Conservation (phyloP, 2,113 vertebrate genomes). For the Emydura subglobosa region DNA sequence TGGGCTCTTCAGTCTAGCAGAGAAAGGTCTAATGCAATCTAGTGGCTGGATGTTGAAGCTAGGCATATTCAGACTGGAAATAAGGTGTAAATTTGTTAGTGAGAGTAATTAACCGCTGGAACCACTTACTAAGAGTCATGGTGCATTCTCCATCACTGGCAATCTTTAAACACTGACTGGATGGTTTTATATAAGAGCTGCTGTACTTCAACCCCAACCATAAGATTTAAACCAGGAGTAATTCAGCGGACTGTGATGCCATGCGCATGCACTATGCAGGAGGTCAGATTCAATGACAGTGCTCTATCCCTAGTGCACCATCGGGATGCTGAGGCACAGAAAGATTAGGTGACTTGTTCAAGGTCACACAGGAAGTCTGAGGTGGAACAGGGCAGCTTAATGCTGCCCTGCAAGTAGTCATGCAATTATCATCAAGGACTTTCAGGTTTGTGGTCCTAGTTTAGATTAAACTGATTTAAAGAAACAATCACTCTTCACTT, state of each 20-base stretch:
- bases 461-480: neutral
- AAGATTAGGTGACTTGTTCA: too few relatives aligned
- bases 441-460: neutral
- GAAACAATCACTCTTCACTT: neutral
- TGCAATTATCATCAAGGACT: neutral
- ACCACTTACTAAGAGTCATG: neutral
- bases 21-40: too few relatives aligned
- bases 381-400: neutral
- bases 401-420: neutral
- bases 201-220: too few relatives aligned
- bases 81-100: too few relatives aligned
- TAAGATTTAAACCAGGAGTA: neutral
- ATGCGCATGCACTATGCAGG: neutral
- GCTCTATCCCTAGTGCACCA: too few relatives aligned
- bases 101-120: too few relatives aligned
- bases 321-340: too few relatives aligned
- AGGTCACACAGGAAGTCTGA: neutral
- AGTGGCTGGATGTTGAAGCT: too few relatives aligned
- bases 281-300: too few relatives aligned
- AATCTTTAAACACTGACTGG: neutral
- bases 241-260: neutral
- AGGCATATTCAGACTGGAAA: too few relatives aligned
- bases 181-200: neutral
- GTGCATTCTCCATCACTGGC: neutral
- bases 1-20: too few relatives aligned